Percentiles rank a stretch among this genome's conserved stretches.
Evolutionary conservation across 2,888 invertebrate species (phyloP).

Genomic region (Myopa testacea): DNA sequence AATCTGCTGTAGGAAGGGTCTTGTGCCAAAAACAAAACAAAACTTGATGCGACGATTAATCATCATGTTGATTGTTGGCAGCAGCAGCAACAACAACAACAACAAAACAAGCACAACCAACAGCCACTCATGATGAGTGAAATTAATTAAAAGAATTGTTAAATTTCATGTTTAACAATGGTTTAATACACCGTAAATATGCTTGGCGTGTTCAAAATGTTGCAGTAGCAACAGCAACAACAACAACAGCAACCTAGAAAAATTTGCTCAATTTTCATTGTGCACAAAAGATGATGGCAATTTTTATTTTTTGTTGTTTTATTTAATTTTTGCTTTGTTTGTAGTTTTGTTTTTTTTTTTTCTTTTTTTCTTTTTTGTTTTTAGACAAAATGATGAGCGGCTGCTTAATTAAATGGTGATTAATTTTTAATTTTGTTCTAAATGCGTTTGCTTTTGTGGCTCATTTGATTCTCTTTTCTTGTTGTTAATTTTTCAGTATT

Average conservation of each 20-base stretch:
- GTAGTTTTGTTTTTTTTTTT: neutral
- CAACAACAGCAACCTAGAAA: neutral
- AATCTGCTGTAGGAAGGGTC: neutral
- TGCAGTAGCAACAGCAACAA: neutral
- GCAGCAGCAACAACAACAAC: neutral
- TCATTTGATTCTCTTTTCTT: neutral
- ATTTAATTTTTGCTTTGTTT: neutral
- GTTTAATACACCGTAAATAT: constrained; percentile 58
- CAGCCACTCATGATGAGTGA: neutral
- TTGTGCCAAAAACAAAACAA: neutral
- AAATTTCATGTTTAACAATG: constrained; percentile 59
- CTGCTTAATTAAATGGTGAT: constrained; percentile 2
- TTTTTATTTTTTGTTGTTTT: neutral
- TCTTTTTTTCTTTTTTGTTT: neutral
- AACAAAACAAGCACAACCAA: no score
- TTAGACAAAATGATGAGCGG: constrained; percentile 10
- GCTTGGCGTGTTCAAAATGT: neutral
- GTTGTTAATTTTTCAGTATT: neutral
- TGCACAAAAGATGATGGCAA: neutral
- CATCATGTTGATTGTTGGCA: constrained; percentile 4
- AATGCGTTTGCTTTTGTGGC: neutral
- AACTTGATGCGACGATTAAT: constrained; percentile 11
- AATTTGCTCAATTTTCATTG: neutral
- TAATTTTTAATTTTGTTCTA: constrained; percentile 8
- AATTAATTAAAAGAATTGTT: constrained; percentile 62